phyloP scores from a whole-genome alignment of 2,113 vertebrate species.

The Lepisosteus oculatus region DNA sequence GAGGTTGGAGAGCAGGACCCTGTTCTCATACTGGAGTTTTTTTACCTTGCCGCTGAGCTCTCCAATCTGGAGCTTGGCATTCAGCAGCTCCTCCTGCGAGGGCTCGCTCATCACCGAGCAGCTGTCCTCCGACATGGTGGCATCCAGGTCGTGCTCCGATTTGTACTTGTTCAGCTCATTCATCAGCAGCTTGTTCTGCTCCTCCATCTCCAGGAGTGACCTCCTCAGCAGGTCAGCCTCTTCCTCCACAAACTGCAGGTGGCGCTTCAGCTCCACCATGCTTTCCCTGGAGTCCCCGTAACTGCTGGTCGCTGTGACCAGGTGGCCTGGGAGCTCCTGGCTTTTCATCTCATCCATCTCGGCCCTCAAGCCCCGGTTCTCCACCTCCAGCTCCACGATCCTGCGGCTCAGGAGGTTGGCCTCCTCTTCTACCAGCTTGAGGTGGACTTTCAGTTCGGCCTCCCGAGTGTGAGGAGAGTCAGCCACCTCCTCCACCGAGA shows the following conservation, averaged over 20 bases:
- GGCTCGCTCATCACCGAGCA: constrained; percentile 80
- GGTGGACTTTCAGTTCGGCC: constrained; percentile 86
- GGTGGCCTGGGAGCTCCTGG: constrained; percentile 61
- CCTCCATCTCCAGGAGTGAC: constrained; percentile 91
- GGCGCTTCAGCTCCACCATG: constrained; percentile 84
- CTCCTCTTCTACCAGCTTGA: constrained; percentile 96
- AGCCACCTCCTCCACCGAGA: constrained; percentile 85
- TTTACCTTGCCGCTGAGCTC: constrained; percentile 93
- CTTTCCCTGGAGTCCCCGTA: constrained; percentile 79
- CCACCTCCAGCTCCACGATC: constrained; percentile 96
- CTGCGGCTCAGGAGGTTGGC: constrained; percentile 93
- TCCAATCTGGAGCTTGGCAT: constrained; percentile 84
- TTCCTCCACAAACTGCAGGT: constrained; percentile 97
- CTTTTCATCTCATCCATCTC: constrained; percentile 95
- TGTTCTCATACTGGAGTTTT: constrained; percentile 98
- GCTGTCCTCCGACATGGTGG: constrained; percentile 74
- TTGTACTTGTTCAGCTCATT: constrained; percentile 91
- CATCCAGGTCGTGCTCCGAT: constrained; percentile 74
- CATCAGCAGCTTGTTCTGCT: constrained; percentile 95
- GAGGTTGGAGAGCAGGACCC: constrained; percentile 92
- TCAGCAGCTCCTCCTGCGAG: constrained; percentile 82
- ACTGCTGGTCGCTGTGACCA: constrained; percentile 43
- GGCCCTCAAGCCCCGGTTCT: constrained; percentile 88
- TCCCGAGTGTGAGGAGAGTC: constrained; percentile 91
- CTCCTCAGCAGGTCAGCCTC: constrained; percentile 91